These are phyloP conservation scores for Microtus montanus DNA, from an alignment of 2,113 vertebrate species.

Conservation along the genomic window DNA sequence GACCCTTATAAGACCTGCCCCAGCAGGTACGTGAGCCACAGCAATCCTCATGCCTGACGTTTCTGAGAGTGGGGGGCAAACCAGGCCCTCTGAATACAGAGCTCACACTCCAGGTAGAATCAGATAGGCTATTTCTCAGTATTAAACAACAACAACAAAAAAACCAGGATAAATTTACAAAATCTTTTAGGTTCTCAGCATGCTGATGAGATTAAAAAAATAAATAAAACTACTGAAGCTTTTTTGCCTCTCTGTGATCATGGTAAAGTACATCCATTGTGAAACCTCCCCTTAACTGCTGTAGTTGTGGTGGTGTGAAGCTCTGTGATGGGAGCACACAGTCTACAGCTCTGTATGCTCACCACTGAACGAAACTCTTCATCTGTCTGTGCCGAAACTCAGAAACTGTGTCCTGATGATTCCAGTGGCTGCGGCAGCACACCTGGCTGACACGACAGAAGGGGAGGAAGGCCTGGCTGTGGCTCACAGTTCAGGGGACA, in stretches of 20 bases:
- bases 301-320: neutral
- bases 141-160: neutral
- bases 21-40: accelerated
- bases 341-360: too few relatives aligned
- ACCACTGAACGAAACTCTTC: neutral
- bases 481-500: neutral
- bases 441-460: neutral
- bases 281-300: neutral
- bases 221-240: neutral
- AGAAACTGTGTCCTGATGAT: neutral
- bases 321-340: too few relatives aligned
- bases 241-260: neutral
- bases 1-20: neutral
- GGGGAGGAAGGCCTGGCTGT: neutral
- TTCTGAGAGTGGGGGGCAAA: neutral
- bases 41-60: too few relatives aligned
- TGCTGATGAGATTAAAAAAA: neutral
- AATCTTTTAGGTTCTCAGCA: neutral
- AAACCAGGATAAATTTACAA: neutral
- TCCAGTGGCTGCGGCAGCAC: too few relatives aligned
- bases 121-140: neutral
- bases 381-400: neutral
- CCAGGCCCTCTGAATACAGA: neutral
- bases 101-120: neutral
- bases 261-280: neutral